Percentiles rank a stretch among this genome's conserved stretches.
These are phyloP conservation scores for Leptinotarsa texana DNA, from an alignment of 1,140 invertebrate genomes.

Conservation along the genomic window DNA sequence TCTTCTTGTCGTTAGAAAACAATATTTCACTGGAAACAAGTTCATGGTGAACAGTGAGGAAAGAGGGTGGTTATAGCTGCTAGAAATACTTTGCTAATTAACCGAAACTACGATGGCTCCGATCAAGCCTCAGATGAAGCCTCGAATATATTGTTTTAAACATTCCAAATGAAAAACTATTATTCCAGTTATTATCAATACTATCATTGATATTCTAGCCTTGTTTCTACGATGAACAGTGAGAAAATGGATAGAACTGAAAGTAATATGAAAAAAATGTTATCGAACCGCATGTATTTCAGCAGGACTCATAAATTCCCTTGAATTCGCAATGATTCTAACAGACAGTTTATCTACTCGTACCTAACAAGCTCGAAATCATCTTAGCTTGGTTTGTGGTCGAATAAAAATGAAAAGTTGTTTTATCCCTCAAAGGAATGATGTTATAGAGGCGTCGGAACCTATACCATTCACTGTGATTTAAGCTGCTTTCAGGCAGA, in stretches of 20 bases:
- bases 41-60: no score
- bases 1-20: no score
- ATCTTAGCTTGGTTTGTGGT: conserved; percentile 9
- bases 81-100: no score
- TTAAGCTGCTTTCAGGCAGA: conserved; percentile 32
- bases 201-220: background rate
- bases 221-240: background rate
- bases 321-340: background rate
- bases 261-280: background rate
- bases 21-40: no score
- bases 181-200: background rate
- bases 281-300: background rate
- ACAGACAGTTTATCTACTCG: background rate
- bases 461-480: conserved; percentile 30
- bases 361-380: conserved; percentile 14
- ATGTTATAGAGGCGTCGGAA: conserved; percentile 29
- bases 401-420: conserved; percentile 29
- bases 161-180: background rate
- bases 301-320: background rate
- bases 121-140: background rate
- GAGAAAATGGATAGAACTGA: background rate
- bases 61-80: no score
- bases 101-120: background rate
- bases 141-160: background rate
- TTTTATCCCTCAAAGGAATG: conserved; percentile 25